Evolutionary conservation across 2,113 vertebrate genomes (phyloP), one percentile per base, ranked within the genome.

Genomic region (Centropus unirufus): DNA sequence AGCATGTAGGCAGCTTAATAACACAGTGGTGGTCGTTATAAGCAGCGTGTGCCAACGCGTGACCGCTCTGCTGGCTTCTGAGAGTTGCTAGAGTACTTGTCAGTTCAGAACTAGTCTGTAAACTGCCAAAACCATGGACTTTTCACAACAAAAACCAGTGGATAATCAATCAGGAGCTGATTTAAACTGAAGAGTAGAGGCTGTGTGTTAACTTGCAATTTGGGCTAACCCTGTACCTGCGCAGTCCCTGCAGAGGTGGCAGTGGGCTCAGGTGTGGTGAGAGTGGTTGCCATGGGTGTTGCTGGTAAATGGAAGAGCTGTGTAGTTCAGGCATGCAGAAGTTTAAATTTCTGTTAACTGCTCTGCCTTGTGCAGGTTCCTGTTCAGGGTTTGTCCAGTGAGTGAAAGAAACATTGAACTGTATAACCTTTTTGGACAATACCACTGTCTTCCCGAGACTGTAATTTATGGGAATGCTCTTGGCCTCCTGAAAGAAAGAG

Each of bases 241-340:
- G 83, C 83, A 2, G 6, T 52, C 52, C 30, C 40, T 58, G 69
- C 61, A 68, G 92, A 66, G 81, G 62, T 89, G 90, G 83, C 91
- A 52, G 64, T 34, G 75, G 72, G 68, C 12, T 77, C 86, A 90
- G 89, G 67, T 92, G 82, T 85, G 85, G 91, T 47, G 76, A 11
- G 7, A 29, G 68, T 51, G 34, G 79, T 63, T 96, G 64, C 95
- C 40, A 26, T n/a, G 90, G 83, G 75, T 89, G 94, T 77, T 93
- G 90, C 54, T 96, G 12, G 46, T 54, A 40, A 69, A 66, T 58
- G 82, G 44, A 58, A 77, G 42, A 92, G 52, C 73, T 1, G 19
- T 44, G 11, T 73, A 83, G 92, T 81, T 97, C 80, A 73, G 90
- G 89, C 95, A 68, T 51, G 88, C 80, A 94, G 88, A 81, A 89